phyloP scores from a whole-genome alignment of 2,888 invertebrate genomes.

The Scaptomyza flava region DNA sequence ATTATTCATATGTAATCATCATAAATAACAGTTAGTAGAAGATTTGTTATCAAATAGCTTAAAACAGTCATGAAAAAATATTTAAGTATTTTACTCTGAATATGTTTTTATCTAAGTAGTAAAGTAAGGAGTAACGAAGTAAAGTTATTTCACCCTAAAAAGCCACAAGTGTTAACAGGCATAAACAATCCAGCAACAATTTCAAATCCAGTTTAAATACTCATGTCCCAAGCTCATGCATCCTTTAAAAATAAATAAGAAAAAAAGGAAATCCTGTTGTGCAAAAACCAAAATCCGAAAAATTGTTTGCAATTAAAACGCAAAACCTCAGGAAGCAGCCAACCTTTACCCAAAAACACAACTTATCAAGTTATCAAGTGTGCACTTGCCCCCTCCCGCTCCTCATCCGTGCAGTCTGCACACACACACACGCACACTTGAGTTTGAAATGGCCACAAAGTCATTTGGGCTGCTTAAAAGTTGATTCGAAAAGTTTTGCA shows the following conservation, averaged over 20 bases:
- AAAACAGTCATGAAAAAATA: no score
- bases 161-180: not conserved
- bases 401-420: not conserved
- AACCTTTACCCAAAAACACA: slow-evolving; percentile 47
- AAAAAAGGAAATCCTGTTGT: no score
- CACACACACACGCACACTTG: slow-evolving; percentile 12
- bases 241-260: not conserved
- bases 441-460: slow-evolving; percentile 65
- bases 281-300: slow-evolving; percentile 13
- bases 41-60: no score
- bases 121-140: no score
- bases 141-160: no score
- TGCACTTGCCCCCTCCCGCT: slow-evolving; percentile 6
- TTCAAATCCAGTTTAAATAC: slow-evolving; percentile 3
- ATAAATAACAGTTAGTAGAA: slow-evolving; percentile 3
- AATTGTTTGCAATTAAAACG: slow-evolving; percentile 49
- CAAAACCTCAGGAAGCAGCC: slow-evolving; percentile 38
- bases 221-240: slow-evolving; percentile 2
- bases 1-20: slow-evolving; percentile 45
- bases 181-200: not conserved
- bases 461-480: slow-evolving; percentile 78
- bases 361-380: slow-evolving; percentile 77
- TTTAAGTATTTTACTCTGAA: no score
- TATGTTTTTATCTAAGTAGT: no score
- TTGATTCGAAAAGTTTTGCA: slow-evolving; percentile 76